A percentile compares a stretch with the other conserved stretches of the same genome.
phyloP scores from a whole-genome alignment of 2,888 invertebrate species.

The Sphaerophoria taeniata region DNA sequence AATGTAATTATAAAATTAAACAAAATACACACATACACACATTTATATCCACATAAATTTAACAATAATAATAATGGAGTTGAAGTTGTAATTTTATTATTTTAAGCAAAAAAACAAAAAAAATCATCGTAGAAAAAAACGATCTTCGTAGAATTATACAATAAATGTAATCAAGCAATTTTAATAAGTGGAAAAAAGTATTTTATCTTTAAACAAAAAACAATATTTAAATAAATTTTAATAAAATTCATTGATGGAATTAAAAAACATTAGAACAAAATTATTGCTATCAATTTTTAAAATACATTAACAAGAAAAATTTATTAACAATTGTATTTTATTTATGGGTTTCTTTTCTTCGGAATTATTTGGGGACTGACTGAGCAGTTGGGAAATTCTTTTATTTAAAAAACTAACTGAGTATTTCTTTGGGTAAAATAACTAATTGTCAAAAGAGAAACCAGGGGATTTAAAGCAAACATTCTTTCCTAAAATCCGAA shows the following conservation, averaged over 20 bases:
- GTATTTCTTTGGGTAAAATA: not conserved
- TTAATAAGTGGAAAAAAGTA: slow-evolving; percentile 62
- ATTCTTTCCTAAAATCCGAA: no score
- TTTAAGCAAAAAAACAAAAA: slow-evolving; percentile 30
- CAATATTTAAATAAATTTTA: slow-evolving; percentile 1
- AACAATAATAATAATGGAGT: slow-evolving; percentile 37
- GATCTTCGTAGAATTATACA: slow-evolving; percentile 27
- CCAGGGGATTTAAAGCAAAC: no score
- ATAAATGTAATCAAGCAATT: slow-evolving; percentile 57
- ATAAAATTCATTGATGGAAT: slow-evolving; percentile 60
- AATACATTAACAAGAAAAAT: slow-evolving; percentile 59
- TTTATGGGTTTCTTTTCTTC: slow-evolving; percentile 35
- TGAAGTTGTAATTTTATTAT: slow-evolving; percentile 64
- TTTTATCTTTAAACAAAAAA: slow-evolving; percentile 62
- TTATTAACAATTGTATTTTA: slow-evolving; percentile 55
- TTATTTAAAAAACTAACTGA: not conserved
- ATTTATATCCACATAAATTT: slow-evolving; percentile 48
- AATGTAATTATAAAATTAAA: slow-evolving; percentile 28
- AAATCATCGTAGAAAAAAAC: not conserved
- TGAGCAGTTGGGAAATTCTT: slow-evolving; percentile 36
- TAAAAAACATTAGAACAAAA: slow-evolving; percentile 34
- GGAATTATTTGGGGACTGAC: slow-evolving; percentile 3
- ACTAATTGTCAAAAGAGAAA: no score
- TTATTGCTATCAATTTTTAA: slow-evolving; percentile 45
- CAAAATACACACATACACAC: slow-evolving; percentile 31